Evolutionary conservation across 2,113 vertebrate genomes (phyloP).

Genomic region (Podocnemis expansa): DNA sequence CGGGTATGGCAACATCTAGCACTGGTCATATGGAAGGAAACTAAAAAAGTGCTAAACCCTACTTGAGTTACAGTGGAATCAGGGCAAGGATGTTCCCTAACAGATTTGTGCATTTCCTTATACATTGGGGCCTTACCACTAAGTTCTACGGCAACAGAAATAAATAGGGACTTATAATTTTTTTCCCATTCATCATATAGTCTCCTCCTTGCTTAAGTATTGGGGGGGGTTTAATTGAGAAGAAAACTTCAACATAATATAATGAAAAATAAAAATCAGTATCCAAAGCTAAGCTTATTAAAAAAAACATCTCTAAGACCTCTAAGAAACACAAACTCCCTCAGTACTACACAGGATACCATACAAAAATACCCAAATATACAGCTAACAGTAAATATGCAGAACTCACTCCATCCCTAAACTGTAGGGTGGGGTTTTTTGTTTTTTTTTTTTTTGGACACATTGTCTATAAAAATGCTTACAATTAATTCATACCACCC

Average conservation of each 20-base stretch:
- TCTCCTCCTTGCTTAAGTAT: neutral
- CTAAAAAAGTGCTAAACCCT: neutral
- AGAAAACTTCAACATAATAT: neutral
- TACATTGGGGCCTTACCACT: neutral
- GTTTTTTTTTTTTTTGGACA: too few relatives aligned
- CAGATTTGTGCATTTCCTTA: neutral
- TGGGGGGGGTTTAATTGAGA: neutral
- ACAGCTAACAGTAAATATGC: neutral
- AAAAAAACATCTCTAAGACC: too few relatives aligned
- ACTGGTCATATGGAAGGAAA: neutral
- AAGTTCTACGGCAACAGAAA: neutral
- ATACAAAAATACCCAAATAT: neutral
- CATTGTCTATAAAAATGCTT: neutral
- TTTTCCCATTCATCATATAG: neutral
- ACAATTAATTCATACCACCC: neutral
- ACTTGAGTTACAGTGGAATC: neutral
- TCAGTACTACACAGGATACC: neutral
- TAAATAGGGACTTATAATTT: neutral
- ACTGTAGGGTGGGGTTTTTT: too few relatives aligned
- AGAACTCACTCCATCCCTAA: too few relatives aligned
- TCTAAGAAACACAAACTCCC: neutral
- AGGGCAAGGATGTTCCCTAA: neutral
- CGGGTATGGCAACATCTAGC: neutral
- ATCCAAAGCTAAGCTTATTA: too few relatives aligned
- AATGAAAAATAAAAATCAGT: too few relatives aligned